Conservation (phyloP, 2,888 invertebrate species). For the Cybosia mesomella region DNA sequence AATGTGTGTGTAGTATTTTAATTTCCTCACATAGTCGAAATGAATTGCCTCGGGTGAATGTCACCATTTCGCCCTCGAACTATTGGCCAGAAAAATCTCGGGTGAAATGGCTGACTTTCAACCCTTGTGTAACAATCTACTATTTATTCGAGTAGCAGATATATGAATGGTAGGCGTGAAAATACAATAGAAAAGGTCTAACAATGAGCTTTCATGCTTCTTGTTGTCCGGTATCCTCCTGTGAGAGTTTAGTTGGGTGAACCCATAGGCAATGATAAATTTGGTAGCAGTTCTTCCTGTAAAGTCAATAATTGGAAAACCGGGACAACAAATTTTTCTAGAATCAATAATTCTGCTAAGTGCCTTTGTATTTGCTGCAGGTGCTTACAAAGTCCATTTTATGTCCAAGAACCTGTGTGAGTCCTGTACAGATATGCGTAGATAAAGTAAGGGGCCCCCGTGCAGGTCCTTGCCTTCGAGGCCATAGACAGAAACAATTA, state of each 20-base stretch:
- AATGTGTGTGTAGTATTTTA: too few species aligned
- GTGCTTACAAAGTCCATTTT: not conserved
- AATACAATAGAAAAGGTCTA: not conserved
- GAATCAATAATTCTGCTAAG: not conserved
- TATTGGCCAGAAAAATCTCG: too few species aligned
- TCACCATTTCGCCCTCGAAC: too few species aligned
- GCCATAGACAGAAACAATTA: not conserved
- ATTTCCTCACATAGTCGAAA: too few species aligned
- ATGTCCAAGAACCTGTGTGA: not conserved
- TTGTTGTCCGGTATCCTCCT: not conserved
- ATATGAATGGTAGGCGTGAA: conserved; percentile 3
- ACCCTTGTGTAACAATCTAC: too few species aligned
- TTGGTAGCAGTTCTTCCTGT: too few species aligned
- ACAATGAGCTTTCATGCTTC: not conserved
- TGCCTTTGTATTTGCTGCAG: not conserved
- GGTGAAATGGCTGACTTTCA: too few species aligned
- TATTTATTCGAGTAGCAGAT: not conserved
- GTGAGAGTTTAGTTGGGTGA: too few species aligned
- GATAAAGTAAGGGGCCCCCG: not conserved
- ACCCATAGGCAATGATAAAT: too few species aligned
- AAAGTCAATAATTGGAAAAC: not conserved
- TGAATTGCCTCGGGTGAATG: too few species aligned
- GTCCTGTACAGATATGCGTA: not conserved
- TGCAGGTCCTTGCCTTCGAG: not conserved
- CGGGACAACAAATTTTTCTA: not conserved